Evolutionary conservation across 2,888 invertebrate genomes (phyloP).

Genomic region (Aelia acuminata): DNA sequence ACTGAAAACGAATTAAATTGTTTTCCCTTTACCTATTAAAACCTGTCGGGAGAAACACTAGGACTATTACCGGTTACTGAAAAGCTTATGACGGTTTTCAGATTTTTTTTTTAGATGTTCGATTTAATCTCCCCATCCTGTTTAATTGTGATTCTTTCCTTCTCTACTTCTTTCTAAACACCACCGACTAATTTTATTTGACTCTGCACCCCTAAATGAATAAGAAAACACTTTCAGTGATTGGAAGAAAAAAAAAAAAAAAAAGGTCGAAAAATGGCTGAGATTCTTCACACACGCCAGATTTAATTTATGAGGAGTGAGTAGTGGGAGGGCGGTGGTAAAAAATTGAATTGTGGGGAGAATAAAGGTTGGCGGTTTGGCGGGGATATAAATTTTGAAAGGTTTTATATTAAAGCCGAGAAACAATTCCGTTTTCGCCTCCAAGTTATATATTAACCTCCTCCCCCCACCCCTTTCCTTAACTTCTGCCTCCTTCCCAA

Average conservation of each 20-base stretch:
- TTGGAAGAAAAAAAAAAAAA: background rate
- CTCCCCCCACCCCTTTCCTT: background rate
- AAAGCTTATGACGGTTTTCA: too few species aligned
- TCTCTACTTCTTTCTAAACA: too few species aligned
- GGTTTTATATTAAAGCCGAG: slow-evolving; percentile 43
- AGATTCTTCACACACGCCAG: background rate
- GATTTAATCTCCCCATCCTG: too few species aligned
- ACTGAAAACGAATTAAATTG: too few species aligned
- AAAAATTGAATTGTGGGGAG: slow-evolving; percentile 27
- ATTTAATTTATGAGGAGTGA: background rate
- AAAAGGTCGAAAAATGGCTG: background rate
- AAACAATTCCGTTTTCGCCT: slow-evolving; percentile 44
- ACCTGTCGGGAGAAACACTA: too few species aligned
- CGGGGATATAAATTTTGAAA: slow-evolving; percentile 34
- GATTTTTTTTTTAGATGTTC: too few species aligned
- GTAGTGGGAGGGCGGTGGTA: background rate
- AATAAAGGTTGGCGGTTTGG: slow-evolving; percentile 40
- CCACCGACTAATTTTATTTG: too few species aligned
- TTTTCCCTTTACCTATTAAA: too few species aligned
- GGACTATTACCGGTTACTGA: too few species aligned
- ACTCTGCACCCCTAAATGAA: too few species aligned
- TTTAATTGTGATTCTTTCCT: too few species aligned
- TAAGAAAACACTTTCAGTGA: too few species aligned
- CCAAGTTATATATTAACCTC: slow-evolving; percentile 46
- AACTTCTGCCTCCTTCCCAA: slow-evolving; percentile 3